phyloP scores from a whole-genome alignment of 1,140 invertebrate species.

The Cecropterus lyciades region DNA sequence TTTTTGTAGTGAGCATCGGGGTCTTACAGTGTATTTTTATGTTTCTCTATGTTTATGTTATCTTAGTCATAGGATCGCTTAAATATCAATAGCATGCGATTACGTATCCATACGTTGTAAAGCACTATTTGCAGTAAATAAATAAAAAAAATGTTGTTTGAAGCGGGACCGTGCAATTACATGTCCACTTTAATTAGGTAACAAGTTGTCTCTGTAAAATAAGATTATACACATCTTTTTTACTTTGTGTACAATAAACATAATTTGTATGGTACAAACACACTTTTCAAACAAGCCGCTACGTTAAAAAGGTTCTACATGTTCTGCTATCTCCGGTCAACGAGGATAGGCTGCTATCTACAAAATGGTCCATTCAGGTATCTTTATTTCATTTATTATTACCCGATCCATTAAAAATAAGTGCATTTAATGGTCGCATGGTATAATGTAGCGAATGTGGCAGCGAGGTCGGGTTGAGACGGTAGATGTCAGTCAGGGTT shows the following conservation, averaged over 20 bases:
- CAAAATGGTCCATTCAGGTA: conserved; percentile 42
- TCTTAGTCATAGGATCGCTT: too few relatives aligned
- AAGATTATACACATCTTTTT: neutral
- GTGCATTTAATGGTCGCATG: conserved; percentile 47
- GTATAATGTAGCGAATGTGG: conserved; percentile 37
- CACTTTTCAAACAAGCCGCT: conserved; percentile 7
- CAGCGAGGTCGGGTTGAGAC: conserved; percentile 19
- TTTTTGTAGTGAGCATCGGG: too few relatives aligned
- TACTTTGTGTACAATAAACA: neutral
- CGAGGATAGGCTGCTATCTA: conserved; percentile 36
- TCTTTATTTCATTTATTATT: conserved; percentile 48
- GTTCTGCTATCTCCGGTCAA: conserved; percentile 15
- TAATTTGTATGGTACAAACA: neutral
- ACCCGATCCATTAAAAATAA: conserved; percentile 44
- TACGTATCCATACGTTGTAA: neutral
- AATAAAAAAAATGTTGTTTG: too few relatives aligned
- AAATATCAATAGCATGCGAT: neutral
- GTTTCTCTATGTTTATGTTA: too few relatives aligned
- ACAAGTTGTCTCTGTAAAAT: neutral
- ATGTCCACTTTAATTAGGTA: neutral
- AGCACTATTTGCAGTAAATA: neutral
- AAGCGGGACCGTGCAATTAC: too few relatives aligned
- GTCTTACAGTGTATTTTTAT: too few relatives aligned
- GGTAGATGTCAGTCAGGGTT: conserved; percentile 37
- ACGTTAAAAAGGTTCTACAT: conserved; percentile 20